Conservation (phyloP, 2,888 invertebrate species). For the Megastigmus dorsalis region DNA sequence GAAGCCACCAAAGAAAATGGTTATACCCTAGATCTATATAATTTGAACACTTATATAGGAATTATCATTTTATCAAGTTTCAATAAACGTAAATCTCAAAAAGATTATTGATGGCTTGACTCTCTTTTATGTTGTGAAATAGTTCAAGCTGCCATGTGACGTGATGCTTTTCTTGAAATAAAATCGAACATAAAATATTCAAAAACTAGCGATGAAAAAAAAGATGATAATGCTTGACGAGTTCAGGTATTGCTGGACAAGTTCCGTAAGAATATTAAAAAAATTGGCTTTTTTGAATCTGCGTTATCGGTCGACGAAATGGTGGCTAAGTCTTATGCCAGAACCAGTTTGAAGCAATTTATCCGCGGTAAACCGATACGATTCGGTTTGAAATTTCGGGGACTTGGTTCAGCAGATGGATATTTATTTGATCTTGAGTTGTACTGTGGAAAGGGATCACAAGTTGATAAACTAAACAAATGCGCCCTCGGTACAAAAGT, state of each 20-base stretch:
- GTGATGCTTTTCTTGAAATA: slow-evolving; percentile 42
- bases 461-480: no score
- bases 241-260: slow-evolving; percentile 34
- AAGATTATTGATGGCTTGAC: neutral
- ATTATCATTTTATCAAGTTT: slow-evolving; percentile 36
- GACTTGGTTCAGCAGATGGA: slow-evolving; percentile 33
- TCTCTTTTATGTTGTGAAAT: no score
- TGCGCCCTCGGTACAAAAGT: no score
- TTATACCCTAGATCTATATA: slow-evolving; percentile 10
- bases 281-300: slow-evolving; percentile 39
- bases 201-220: no score
- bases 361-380: slow-evolving; percentile 46
- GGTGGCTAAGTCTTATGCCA: no score
- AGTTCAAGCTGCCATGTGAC: slow-evolving; percentile 47
- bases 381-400: slow-evolving; percentile 44
- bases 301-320: no score
- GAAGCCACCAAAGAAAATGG: slow-evolving; percentile 49
- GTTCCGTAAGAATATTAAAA: slow-evolving; percentile 24
- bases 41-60: no score
- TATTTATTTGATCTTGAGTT: slow-evolving; percentile 38
- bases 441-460: no score
- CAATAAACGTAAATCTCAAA: no score
- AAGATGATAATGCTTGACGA: slow-evolving; percentile 46
- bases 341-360: no score
- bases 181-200: slow-evolving; percentile 48